Base-by-base conservation (phyloP, 2,797 vertebrate genomes). In the Channallabes apus region DNA sequence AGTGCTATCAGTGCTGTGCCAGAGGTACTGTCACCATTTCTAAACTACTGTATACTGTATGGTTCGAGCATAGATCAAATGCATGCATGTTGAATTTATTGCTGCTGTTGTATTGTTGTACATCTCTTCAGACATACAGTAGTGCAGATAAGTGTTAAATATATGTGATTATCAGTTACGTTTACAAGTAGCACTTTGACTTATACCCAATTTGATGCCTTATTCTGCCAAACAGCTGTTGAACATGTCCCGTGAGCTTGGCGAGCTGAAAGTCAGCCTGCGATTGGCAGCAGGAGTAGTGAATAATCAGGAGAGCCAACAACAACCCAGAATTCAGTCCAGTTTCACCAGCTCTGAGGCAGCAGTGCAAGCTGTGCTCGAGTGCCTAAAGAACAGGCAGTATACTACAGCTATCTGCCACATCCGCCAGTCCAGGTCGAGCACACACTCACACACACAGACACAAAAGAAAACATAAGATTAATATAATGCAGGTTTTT, bases 221-320 rank as follows among this genome's bases (percentile, higher is more conserved):
- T 69, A 17, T 38, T 27, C 35, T 12, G 27, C 27, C 64, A 22
- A 56, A 1, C 88, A 99, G 98, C 94, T 99, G 84, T 93, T 98
- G 90, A 99, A 99, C 92, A 99, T 99, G 98, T 99, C 98, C 58
- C 96, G 97, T 87, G 98, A 99, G 91, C 96, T 99, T 86, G 98
- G 96, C 22, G 96, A 97, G 67, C 89, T 99, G 90, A 98, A 95
- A 95, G 95, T 93, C 89, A 97, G 96, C 86, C 96, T 99, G 84
- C 97, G 96, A 92, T 96, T 97, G 41, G 98, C 98, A 3, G 96
- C 96, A 1, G 95, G 96, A 12, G 94, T 98, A 0, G 95, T 96
- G 85, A 93, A 94, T 0, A 97, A 98, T 89, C 94, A 97, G 83
- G 94, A 95, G 11, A 93, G 90, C 38, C 86, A 91, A 24, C 96